These are phyloP conservation scores for Galendromus occidentalis DNA, from an alignment of 1,140 invertebrate genomes.

Conservation along the genomic window DNA sequence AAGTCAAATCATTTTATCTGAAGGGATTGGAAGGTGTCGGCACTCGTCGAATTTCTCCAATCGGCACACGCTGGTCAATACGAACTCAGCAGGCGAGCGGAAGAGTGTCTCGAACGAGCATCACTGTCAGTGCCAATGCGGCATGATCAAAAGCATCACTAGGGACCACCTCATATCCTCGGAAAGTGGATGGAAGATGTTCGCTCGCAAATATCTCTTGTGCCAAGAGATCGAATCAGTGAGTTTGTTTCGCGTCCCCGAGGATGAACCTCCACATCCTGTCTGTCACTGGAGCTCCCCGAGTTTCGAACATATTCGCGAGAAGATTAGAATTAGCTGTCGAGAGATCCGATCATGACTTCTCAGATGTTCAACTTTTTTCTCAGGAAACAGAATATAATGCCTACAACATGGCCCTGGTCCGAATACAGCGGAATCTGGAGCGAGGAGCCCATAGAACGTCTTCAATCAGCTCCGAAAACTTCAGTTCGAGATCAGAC, in stretches of 20 bases:
- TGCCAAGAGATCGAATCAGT: background rate
- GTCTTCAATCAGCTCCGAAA: conserved; percentile 57
- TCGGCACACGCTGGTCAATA: conserved; percentile 62
- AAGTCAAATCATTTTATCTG: too few relatives aligned
- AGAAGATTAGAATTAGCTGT: too few relatives aligned
- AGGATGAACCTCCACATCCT: too few relatives aligned
- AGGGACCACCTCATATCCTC: conserved; percentile 16
- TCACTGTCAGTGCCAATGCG: conserved; percentile 32
- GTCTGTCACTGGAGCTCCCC: too few relatives aligned
- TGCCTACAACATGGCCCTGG: conserved; percentile 55
- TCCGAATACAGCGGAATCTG: conserved; percentile 32
- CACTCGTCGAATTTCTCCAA: conserved; percentile 75
- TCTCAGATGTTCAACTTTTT: conserved; percentile 10
- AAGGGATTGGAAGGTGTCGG: conserved; percentile 50
- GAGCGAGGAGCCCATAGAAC: conserved; percentile 28
- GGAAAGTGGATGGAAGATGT: conserved; percentile 15
- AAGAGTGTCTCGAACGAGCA: conserved; percentile 43
- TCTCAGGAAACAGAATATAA: conserved; percentile 37
- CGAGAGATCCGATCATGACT: conserved; percentile 16
- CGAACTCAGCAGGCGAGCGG: conserved; percentile 53
- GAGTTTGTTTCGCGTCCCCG: too few relatives aligned
- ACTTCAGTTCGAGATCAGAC: conserved; percentile 59
- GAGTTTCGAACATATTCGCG: too few relatives aligned
- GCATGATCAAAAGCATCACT: conserved; percentile 35
- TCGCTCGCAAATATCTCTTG: conserved; percentile 12